A percentile compares a stretch with the other conserved stretches of the same genome.
phyloP scores from a whole-genome alignment of 2,888 invertebrate species.

The Phorcus lineatus region DNA sequence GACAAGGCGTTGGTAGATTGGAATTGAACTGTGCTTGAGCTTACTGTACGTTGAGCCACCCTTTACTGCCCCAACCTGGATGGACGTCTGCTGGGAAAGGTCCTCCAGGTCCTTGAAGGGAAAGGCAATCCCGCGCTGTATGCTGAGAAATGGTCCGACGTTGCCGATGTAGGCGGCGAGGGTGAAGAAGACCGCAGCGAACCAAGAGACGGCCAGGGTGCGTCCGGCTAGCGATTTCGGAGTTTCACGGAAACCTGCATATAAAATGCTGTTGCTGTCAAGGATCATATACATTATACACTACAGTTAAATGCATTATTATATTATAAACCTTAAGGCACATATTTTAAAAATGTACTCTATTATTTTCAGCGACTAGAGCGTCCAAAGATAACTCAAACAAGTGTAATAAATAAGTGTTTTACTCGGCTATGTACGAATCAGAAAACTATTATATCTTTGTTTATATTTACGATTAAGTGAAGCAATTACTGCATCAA shows the following conservation, averaged over 20 bases:
- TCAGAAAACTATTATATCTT: too few relatives aligned
- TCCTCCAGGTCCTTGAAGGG: conserved; percentile 19
- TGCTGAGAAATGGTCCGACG: neutral
- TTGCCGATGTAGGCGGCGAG: conserved; percentile 23
- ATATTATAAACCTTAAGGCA: too few relatives aligned
- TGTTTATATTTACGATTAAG: too few relatives aligned
- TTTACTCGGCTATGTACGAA: too few relatives aligned
- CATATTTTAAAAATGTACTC: too few relatives aligned
- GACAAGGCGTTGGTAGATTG: conserved; percentile 18
- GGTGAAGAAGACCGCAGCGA: conserved; percentile 26
- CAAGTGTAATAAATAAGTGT: too few relatives aligned
- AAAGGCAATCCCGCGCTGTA: neutral
- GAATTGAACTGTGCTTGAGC: conserved; percentile 16
- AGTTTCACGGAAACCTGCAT: conserved; percentile 25
- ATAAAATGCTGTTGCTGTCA: too few relatives aligned
- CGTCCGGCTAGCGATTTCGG: conserved; percentile 33
- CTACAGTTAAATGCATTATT: too few relatives aligned
- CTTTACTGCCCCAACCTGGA: conserved; percentile 6
- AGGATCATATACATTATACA: too few relatives aligned
- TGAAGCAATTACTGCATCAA: too few relatives aligned
- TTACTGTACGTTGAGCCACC: neutral
- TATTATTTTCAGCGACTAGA: too few relatives aligned
- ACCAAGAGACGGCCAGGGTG: conserved; percentile 26
- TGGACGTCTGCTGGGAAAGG: neutral
- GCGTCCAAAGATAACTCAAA: too few relatives aligned